phyloP scores from a whole-genome alignment of 2,888 invertebrate genomes.

The Schizaphis graminum region DNA sequence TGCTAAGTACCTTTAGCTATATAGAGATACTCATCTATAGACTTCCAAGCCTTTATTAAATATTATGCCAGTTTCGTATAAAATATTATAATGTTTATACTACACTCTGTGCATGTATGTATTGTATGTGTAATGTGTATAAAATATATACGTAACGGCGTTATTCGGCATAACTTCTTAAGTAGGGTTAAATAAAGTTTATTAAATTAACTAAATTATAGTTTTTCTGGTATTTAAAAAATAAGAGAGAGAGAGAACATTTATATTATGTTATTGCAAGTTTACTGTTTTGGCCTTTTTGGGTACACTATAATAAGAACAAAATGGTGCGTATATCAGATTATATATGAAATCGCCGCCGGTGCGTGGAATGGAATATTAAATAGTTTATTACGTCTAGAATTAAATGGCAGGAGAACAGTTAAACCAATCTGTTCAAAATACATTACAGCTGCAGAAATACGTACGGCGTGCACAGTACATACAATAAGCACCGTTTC shows the following conservation, averaged over 20 bases:
- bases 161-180: neutral
- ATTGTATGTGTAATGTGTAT: too few relatives aligned
- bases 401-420: neutral
- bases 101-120: too few relatives aligned
- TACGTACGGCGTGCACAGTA: neutral
- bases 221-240: neutral
- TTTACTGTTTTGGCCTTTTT: neutral
- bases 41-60: neutral
- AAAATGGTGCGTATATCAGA: neutral
- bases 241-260: neutral
- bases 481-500: conserved; percentile 7
- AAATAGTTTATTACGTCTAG: conserved; percentile 20
- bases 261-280: neutral
- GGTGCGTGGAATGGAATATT: conserved; percentile 48
- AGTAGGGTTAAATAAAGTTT: neutral
- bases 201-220: neutral
- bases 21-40: neutral
- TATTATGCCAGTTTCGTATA: neutral
- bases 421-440: conserved; percentile 33
- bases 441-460: neutral
- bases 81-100: neutral
- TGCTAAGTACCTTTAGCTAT: neutral
- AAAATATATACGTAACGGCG: neutral
- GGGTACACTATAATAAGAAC: neutral
- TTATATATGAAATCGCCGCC: conserved; percentile 2